These are phyloP conservation scores for Procambarus clarkii DNA, from an alignment of 1,140 invertebrate species.

Conservation along the genomic window DNA sequence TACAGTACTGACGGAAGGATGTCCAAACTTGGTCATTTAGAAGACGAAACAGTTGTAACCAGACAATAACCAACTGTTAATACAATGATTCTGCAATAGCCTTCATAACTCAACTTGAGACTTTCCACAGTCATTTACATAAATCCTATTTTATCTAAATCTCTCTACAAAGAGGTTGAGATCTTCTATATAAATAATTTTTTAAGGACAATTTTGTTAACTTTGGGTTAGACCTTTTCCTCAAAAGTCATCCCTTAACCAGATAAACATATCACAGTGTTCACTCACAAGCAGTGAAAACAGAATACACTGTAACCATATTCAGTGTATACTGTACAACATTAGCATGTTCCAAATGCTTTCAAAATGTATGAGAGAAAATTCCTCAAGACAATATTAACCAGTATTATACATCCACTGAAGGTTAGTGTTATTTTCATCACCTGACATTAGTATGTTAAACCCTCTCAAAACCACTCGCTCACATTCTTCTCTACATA, in stretches of 20 bases:
- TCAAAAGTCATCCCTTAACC: not conserved
- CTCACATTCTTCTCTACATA: not conserved
- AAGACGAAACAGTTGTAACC: no score
- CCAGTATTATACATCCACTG: not conserved
- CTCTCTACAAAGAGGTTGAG: not conserved
- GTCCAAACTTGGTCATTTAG: no score
- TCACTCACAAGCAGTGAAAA: not conserved
- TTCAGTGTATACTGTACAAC: not conserved
- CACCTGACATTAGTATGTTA: not conserved
- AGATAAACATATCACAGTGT: constrained; percentile 17
- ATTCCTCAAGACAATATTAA: not conserved
- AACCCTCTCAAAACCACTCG: not conserved
- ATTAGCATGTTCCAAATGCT: not conserved
- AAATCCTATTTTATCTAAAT: not conserved
- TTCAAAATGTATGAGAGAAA: not conserved
- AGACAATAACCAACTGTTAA: no score
- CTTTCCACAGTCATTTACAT: not conserved
- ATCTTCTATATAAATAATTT: not conserved
- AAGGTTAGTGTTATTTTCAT: not conserved
- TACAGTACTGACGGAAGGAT: no score
- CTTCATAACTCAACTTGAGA: not conserved
- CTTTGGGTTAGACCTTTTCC: not conserved
- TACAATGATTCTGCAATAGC: no score
- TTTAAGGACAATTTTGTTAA: not conserved
- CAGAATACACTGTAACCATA: not conserved